Percentiles rank a stretch among this genome's conserved stretches.
Evolutionary conservation across 2,113 vertebrate genomes (phyloP).

Genomic region (Mus pahari): DNA sequence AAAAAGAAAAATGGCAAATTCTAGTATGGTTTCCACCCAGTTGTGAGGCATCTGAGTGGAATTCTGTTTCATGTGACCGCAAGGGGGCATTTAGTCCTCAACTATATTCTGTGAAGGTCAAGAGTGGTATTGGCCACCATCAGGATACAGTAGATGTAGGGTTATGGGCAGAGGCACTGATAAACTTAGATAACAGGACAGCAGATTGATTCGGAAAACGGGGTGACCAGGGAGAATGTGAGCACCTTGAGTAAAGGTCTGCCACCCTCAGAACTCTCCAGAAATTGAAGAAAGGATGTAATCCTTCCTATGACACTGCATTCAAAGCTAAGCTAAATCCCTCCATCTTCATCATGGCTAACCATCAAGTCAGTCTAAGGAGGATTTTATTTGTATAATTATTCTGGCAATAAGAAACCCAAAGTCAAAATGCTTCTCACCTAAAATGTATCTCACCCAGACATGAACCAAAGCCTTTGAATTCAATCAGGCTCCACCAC

Average conservation of each 20-base stretch:
- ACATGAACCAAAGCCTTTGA: neutral
- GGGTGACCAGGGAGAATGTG: neutral
- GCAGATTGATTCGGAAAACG: neutral
- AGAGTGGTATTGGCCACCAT: too few species aligned
- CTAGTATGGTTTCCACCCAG: neutral
- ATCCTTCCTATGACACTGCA: neutral
- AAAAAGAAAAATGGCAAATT: neutral
- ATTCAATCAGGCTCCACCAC: neutral
- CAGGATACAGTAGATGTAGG: too few species aligned
- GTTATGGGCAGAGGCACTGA: accelerated
- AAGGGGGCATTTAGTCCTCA: constrained; percentile 71
- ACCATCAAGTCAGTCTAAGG: neutral
- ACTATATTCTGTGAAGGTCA: neutral
- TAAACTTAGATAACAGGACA: neutral
- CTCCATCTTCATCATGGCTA: neutral
- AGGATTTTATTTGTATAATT: neutral
- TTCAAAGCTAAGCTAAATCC: neutral
- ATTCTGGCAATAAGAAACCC: neutral
- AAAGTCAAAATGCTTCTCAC: neutral
- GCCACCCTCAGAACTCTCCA: neutral
- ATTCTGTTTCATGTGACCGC: constrained; percentile 46
- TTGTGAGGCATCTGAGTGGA: neutral
- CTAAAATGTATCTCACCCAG: neutral
- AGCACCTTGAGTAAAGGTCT: neutral
- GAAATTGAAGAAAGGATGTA: neutral